phyloP scores from a whole-genome alignment of 2,797 vertebrate species.

The Rhadinocentrus ornatus region DNA sequence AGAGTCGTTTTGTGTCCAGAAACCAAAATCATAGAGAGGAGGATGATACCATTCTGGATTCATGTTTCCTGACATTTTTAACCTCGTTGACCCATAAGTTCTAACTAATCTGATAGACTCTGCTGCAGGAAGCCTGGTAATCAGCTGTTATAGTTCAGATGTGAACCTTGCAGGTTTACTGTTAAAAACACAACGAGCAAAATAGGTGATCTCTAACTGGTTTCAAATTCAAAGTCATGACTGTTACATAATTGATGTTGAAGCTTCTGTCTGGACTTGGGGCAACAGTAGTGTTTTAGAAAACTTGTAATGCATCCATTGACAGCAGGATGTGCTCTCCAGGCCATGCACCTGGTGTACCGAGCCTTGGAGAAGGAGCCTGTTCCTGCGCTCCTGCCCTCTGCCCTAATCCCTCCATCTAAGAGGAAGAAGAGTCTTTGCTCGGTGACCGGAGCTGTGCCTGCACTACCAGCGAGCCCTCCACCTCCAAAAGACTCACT shows the following conservation, averaged over 20 bases:
- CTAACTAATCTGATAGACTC: neutral
- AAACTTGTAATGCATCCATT: slow-evolving; percentile 1
- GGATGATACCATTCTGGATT: neutral
- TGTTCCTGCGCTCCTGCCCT: slow-evolving; percentile 89
- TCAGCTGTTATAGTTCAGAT: neutral
- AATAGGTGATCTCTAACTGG: neutral
- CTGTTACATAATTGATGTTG: neutral
- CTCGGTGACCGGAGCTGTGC: slow-evolving; percentile 83
- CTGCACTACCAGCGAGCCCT: slow-evolving; percentile 92
- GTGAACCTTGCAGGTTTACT: neutral
- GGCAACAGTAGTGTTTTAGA: too few relatives aligned
- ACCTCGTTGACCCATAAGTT: neutral
- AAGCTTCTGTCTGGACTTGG: neutral
- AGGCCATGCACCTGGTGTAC: slow-evolving; percentile 99
- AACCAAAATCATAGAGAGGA: neutral
- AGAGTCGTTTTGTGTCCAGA: neutral
- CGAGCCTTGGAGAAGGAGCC: slow-evolving; percentile 97
- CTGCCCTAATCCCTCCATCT: slow-evolving; percentile 90
- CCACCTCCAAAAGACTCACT: slow-evolving; percentile 94
- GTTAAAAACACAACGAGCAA: neutral
- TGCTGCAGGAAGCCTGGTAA: neutral
- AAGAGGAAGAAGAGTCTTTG: slow-evolving; percentile 91
- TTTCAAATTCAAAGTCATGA: neutral
- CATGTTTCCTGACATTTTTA: neutral
- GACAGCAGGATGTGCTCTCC: slow-evolving; percentile 16